These are phyloP conservation scores for Paramisgurnus dabryanus DNA, from an alignment of 2,113 vertebrate genomes.

Conservation along the genomic window DNA sequence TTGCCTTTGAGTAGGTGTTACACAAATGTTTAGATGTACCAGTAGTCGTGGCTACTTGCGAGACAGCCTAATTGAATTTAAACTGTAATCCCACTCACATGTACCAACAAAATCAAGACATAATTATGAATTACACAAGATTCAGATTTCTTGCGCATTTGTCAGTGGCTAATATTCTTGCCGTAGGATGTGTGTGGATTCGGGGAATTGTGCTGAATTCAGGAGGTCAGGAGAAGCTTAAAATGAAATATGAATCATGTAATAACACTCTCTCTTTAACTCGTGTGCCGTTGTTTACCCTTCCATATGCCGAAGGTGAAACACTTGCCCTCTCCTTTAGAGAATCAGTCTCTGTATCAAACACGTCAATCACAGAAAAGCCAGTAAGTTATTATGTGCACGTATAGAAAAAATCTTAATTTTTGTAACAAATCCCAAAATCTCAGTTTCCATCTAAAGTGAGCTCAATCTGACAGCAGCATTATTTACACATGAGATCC, in stretches of 20 bases:
- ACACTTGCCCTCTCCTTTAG: neutral
- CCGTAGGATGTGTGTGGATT: constrained; percentile 37
- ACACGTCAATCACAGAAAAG: constrained; percentile 13
- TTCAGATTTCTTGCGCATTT: constrained; percentile 54
- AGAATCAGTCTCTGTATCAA: neutral
- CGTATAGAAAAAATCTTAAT: constrained; percentile 28
- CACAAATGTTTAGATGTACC: constrained; percentile 18
- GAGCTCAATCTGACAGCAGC: constrained; percentile 61
- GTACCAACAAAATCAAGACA: constrained; percentile 3
- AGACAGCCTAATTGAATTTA: constrained; percentile 30
- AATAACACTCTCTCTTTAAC: no score
- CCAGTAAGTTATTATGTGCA: neutral
- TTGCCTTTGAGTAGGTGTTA: constrained; percentile 20
- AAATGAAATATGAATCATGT: no score
- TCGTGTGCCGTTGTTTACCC: no score
- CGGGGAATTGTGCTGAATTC: constrained; percentile 38
- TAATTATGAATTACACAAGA: constrained; percentile 55
- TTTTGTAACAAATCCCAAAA: constrained; percentile 28
- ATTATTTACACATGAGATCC: constrained; percentile 71
- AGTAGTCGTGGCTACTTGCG: constrained; percentile 4
- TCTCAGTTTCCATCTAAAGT: constrained; percentile 41
- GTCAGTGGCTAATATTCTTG: constrained; percentile 43
- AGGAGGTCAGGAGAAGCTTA: neutral
- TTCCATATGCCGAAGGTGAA: no score
- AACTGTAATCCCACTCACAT: constrained; percentile 28